phyloP scores from a whole-genome alignment of 2,888 invertebrate genomes.

The Chaetogeoica ovagalla region DNA sequence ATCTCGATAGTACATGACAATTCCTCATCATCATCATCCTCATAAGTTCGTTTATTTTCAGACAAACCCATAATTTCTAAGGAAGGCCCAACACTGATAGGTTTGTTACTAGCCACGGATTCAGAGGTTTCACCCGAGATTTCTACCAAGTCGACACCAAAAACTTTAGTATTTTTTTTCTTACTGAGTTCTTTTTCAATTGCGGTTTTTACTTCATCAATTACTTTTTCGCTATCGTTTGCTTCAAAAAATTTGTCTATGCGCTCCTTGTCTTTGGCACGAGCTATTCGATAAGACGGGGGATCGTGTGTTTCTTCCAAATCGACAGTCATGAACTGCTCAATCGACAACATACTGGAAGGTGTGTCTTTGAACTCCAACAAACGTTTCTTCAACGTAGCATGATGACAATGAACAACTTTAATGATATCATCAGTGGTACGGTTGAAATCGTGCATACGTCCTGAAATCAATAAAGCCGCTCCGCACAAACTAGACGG shows the following conservation, averaged over 20 bases:
- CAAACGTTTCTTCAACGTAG: constrained; percentile 84
- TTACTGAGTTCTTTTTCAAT: constrained; percentile 54
- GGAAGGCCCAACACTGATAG: constrained; percentile 24
- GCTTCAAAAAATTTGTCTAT: constrained; percentile 70
- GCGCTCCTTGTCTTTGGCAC: constrained; percentile 84
- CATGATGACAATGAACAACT: constrained; percentile 94
- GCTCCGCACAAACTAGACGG: constrained; percentile 98
- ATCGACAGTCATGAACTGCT: constrained; percentile 96
- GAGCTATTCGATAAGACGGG: constrained; percentile 88
- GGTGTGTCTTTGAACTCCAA: constrained; percentile 97
- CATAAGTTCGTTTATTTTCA: constrained; percentile 51
- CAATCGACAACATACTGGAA: constrained; percentile 88
- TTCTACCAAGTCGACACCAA: constrained; percentile 35
- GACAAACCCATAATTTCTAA: constrained; percentile 50
- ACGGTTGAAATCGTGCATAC: constrained; percentile 88
- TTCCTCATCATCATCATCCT: constrained; percentile 59
- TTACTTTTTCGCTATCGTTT: constrained; percentile 52
- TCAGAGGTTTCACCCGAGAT: constrained; percentile 27
- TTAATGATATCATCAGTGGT: constrained; percentile 85
- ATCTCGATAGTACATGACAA: constrained; percentile 74
- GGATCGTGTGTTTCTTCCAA: constrained; percentile 95
- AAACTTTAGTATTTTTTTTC: constrained; percentile 45
- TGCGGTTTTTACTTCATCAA: constrained; percentile 49
- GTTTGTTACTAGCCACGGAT: constrained; percentile 13
- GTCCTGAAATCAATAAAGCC: constrained; percentile 89